These are phyloP conservation scores for Watersipora subatra DNA, from an alignment of 1,140 invertebrate species.

Conservation along the genomic window DNA sequence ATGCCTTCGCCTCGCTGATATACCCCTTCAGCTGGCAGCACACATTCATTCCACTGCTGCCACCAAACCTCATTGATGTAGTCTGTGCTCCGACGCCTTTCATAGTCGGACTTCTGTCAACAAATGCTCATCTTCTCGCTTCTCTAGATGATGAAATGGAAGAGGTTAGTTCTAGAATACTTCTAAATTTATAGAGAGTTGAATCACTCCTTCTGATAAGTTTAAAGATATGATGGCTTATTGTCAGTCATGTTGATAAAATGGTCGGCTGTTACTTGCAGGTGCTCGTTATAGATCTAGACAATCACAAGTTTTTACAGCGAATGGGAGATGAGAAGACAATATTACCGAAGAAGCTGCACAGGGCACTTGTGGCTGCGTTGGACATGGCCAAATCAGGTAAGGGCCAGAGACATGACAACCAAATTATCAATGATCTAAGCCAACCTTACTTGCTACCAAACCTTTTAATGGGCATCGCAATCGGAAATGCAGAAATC, in stretches of 20 bases:
- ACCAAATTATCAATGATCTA: not conserved
- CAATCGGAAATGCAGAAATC: constrained; percentile 27
- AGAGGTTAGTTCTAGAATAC: constrained; percentile 27
- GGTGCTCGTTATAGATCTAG: constrained; percentile 53
- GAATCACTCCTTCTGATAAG: not conserved
- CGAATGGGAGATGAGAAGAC: constrained; percentile 51
- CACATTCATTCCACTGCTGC: constrained; percentile 60
- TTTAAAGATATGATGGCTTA: not conserved
- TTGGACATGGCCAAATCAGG: constrained; percentile 48
- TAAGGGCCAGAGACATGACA: constrained; percentile 18
- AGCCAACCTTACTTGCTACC: not conserved
- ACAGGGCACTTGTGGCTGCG: constrained; percentile 48
- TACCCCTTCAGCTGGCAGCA: constrained; percentile 71
- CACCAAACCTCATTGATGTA: constrained; percentile 54
- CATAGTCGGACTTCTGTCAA: constrained; percentile 53
- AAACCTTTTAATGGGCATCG: constrained; percentile 12
- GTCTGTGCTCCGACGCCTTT: constrained; percentile 60
- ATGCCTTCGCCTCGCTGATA: constrained; percentile 57
- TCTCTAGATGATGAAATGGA: constrained; percentile 27
- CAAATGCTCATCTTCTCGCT: constrained; percentile 25
- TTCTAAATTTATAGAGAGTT: not conserved
- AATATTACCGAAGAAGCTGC: constrained; percentile 49
- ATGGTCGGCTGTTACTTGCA: too few relatives aligned
- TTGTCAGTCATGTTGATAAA: not conserved
- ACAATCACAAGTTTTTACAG: constrained; percentile 44